These are phyloP conservation scores for Ctenopoma kingsleyae DNA, from an alignment of 2,797 vertebrate species.

Conservation along the genomic window DNA sequence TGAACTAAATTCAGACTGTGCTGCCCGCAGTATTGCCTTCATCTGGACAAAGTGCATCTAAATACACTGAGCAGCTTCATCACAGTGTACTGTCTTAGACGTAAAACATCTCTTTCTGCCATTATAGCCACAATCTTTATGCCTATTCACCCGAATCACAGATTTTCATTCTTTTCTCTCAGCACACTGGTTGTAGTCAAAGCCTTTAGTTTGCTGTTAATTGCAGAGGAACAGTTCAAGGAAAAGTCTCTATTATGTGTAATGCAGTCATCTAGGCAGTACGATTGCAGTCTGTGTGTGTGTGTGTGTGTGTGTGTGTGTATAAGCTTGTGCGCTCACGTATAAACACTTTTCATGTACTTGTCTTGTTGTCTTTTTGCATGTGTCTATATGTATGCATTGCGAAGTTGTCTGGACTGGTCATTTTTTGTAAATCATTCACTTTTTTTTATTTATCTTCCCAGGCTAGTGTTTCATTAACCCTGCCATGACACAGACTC, in stretches of 20 bases:
- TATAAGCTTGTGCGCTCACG: background rate
- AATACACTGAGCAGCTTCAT: background rate
- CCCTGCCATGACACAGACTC: conserved; percentile 70
- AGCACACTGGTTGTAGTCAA: conserved; percentile 32
- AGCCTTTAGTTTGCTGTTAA: conserved; percentile 24
- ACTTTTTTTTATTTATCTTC: conserved; percentile 73
- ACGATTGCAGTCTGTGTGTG: conserved; percentile 8
- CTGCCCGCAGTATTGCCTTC: background rate
- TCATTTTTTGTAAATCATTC: conserved; percentile 69
- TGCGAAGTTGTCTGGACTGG: conserved; percentile 32
- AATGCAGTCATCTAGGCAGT: conserved; percentile 18
- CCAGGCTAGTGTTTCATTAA: conserved; percentile 80
- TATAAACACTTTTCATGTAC: background rate
- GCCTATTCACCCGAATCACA: background rate
- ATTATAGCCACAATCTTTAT: conserved; percentile 14
- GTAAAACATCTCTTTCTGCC: background rate
- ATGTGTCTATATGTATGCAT: conserved; percentile 25
- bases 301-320: background rate
- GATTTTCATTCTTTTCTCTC: conserved; percentile 14
- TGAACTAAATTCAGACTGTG: background rate
- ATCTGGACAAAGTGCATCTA: background rate
- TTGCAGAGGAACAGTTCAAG: conserved; percentile 39
- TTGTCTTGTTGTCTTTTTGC: conserved; percentile 20
- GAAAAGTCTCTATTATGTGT: conserved; percentile 20
- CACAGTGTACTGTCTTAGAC: background rate